These are phyloP conservation scores for Tachina fera DNA, from an alignment of 2,888 invertebrate species.

Conservation along the genomic window DNA sequence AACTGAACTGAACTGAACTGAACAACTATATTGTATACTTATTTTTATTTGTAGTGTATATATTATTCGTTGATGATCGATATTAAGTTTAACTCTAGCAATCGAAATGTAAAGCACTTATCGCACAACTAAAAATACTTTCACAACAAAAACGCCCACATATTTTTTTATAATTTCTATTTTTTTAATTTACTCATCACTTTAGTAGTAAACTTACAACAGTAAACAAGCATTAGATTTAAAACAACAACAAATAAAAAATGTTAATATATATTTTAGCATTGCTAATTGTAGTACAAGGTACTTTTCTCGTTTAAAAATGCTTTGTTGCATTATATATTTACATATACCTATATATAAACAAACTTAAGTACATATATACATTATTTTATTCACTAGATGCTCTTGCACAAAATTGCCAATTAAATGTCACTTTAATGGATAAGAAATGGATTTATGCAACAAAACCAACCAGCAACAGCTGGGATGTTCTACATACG, in stretches of 20 bases:
- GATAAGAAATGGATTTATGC: conserved; percentile 60
- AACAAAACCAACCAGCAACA: background rate
- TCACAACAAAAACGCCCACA: conserved; percentile 43
- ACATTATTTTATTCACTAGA: conserved; percentile 12
- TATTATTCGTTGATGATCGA: background rate
- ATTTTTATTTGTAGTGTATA: background rate
- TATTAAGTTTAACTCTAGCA: too few relatives aligned
- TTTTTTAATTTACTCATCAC: conserved; percentile 14
- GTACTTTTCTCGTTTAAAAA: conserved; percentile 14
- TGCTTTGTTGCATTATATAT: background rate
- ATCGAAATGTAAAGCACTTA: conserved; percentile 11
- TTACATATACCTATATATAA: too few relatives aligned
- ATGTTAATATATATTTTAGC: conserved; percentile 26
- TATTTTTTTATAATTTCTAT: background rate
- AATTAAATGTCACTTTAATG: conserved; percentile 48
- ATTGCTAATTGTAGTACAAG: conserved; percentile 22
- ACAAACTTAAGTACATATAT: too few relatives aligned
- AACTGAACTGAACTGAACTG: too few relatives aligned
- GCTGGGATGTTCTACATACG: conserved; percentile 58
- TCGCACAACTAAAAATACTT: conserved; percentile 23
- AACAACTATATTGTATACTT: too few relatives aligned
- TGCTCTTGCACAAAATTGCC: conserved; percentile 51
- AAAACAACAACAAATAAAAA: conserved; percentile 10
- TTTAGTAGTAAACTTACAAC: conserved; percentile 3
- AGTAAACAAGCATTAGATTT: conserved; percentile 24